A percentile compares a stretch with the other conserved stretches of the same genome.
Evolutionary conservation across 2,888 invertebrate genomes (phyloP).

Genomic region (Orchestes rusci): DNA sequence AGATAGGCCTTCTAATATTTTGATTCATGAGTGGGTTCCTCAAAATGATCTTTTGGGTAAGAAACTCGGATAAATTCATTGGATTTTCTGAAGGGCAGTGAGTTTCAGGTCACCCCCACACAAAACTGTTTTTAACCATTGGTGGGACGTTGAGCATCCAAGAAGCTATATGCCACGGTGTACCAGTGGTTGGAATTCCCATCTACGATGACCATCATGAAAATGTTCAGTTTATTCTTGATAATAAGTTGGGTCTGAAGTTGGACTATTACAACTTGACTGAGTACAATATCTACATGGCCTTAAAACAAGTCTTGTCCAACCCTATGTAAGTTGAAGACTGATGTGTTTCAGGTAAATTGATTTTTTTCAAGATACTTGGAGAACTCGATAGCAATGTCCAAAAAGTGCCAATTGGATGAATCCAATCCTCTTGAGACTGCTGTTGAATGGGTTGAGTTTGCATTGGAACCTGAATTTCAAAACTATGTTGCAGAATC

Average conservation of each 20-base stretch:
- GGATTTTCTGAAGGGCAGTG: background rate
- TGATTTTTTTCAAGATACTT: background rate
- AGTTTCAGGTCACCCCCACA: slow-evolving; percentile 17
- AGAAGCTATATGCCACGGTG: slow-evolving; percentile 19
- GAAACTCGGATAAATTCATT: background rate
- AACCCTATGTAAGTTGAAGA: slow-evolving; percentile 17
- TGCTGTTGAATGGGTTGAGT: too few species aligned
- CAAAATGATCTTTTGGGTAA: slow-evolving; percentile 41
- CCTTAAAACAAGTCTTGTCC: slow-evolving; percentile 12
- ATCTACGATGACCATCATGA: slow-evolving; percentile 18
- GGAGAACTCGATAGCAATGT: background rate
- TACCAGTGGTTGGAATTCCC: slow-evolving; percentile 18
- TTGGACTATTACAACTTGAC: slow-evolving; percentile 17
- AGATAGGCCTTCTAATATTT: slow-evolving; percentile 39
- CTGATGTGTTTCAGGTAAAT: too few species aligned
- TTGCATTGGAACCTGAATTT: too few species aligned
- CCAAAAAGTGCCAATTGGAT: background rate
- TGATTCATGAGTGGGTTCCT: slow-evolving; percentile 40
- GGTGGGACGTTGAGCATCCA: slow-evolving; percentile 19
- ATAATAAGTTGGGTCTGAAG: slow-evolving; percentile 16
- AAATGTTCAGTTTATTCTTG: slow-evolving; percentile 18
- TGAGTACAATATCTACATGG: slow-evolving; percentile 12
- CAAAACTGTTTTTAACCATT: slow-evolving; percentile 16
- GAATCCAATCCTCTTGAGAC: background rate
- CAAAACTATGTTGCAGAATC: too few species aligned